Evolutionary conservation across 2,113 vertebrate genomes (phyloP), one percentile per base, ranked within the genome.

Genomic region (Istiophorus platypterus): DNA sequence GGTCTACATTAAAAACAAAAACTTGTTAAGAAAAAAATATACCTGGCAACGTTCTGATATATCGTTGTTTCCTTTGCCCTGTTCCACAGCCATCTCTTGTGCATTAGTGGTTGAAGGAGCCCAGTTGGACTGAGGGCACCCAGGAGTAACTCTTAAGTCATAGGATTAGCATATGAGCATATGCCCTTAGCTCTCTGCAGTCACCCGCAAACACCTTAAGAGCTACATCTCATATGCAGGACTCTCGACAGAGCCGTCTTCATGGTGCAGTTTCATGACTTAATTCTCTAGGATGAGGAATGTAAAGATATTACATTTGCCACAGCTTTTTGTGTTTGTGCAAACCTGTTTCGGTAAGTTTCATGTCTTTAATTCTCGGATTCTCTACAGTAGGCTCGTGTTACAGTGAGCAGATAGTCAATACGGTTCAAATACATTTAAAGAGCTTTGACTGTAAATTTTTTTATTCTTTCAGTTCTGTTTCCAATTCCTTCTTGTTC

Each of bases 91-190:
- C 49, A 27, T 54, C 24, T 70, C 34, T 54, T 67, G 52, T 63
- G 79, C 87, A 71, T 47, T 56, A 37, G 49, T 65, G 76, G 5
- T 42, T 59, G 12, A 58, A 78, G 70, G 39, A 42, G 51, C 71
- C 31, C 77, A 24, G 76, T 12, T n/a, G 31, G 71, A 76, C 69
- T 91, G 90, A 89, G 75, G 86, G 90, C 91, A 84, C 89, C 91
- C 52, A 82, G 83, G 26, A 85, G 74, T 75, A 24, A 66, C 78
- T 84, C 87, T 88, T 91, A 95, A 96, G 95, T 97, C 96, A 99
- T 97, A 96, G 96, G 95, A 97, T 99, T 98, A 99, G 93, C 93
- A 89, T 94, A 92, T 95, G 91, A 94, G 95, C 95, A 88, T 91
- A 94, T 96, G 93, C 88, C 91, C 86, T 91, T 92, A 94, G 87